Percentiles rank a stretch among this genome's conserved stretches.
Conservation (phyloP, 1,140 invertebrate species). For the Calephelis virginiensis region DNA sequence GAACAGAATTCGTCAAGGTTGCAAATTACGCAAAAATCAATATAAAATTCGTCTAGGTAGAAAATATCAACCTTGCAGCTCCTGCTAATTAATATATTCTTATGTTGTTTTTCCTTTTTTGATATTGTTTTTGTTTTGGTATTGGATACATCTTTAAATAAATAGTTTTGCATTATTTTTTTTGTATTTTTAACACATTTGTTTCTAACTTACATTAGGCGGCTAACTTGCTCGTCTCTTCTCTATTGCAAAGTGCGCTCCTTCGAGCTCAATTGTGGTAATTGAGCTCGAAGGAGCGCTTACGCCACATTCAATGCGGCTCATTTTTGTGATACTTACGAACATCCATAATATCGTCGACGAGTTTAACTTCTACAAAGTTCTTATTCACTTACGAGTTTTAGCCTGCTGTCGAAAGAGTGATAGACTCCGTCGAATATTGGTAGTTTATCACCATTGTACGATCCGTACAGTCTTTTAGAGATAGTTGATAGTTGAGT, state of each 20-base stretch:
- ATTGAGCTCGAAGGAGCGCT: no score
- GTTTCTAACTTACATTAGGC: not conserved
- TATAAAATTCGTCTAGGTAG: constrained; percentile 50
- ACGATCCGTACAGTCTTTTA: no score
- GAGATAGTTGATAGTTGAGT: no score
- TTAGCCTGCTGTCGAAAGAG: no score
- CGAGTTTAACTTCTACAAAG: no score
- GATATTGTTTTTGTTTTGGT: constrained; percentile 21
- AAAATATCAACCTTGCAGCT: constrained; percentile 42
- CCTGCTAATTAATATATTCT: constrained; percentile 36
- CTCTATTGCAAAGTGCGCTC: not conserved
- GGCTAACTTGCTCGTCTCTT: not conserved
- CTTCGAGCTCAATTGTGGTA: no score
- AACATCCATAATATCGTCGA: no score
- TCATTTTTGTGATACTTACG: no score
- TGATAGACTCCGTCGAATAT: no score
- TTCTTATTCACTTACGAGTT: no score
- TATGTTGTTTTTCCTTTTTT: not conserved
- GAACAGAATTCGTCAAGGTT: constrained; percentile 37
- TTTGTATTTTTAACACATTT: constrained; percentile 12
- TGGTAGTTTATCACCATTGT: no score
- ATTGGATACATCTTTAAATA: constrained; percentile 52
- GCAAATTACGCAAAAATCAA: constrained; percentile 43
- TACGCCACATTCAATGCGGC: no score
- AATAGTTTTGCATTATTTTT: constrained; percentile 38